Conservation (phyloP, 2,888 invertebrate species). For the Scaptodrosophila latifasciaeformis region DNA sequence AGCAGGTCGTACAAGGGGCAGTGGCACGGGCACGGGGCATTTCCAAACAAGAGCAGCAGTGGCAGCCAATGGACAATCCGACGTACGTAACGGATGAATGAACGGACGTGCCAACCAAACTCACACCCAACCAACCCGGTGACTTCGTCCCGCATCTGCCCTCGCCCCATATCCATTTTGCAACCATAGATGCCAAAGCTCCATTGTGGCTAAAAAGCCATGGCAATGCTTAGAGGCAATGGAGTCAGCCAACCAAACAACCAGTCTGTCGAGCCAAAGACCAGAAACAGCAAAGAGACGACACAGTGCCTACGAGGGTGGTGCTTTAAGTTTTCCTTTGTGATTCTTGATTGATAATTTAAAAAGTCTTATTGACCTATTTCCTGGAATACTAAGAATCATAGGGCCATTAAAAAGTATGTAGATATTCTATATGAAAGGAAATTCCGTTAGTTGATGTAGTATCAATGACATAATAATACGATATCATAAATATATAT, state of each 20-base stretch:
- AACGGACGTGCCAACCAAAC: constrained; percentile 52
- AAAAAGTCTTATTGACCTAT: too few species aligned
- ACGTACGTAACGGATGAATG: constrained; percentile 53
- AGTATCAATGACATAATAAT: too few species aligned
- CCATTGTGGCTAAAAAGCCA: constrained; percentile 65
- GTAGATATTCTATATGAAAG: too few species aligned
- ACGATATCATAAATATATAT: too few species aligned
- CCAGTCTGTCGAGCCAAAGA: too few species aligned
- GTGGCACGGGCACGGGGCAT: not conserved
- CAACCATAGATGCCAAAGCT: constrained; percentile 36
- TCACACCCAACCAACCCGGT: constrained; percentile 22
- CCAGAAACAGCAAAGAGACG: constrained; percentile 31
- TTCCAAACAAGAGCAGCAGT: not conserved
- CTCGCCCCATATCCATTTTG: constrained; percentile 6
- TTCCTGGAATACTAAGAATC: too few species aligned
- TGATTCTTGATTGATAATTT: too few species aligned
- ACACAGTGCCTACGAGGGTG: constrained; percentile 59
- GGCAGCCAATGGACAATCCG: constrained; percentile 27
- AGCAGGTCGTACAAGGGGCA: constrained; percentile 22
- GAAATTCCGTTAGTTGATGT: too few species aligned
- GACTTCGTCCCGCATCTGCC: constrained; percentile 1
- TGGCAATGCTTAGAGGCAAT: constrained; percentile 56
- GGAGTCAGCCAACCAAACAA: too few species aligned
- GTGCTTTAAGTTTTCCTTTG: too few species aligned
- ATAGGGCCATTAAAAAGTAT: too few species aligned